Evolutionary conservation across 2,888 invertebrate genomes (phyloP).

Genomic region (Liopterus haemorrhoidalis): DNA sequence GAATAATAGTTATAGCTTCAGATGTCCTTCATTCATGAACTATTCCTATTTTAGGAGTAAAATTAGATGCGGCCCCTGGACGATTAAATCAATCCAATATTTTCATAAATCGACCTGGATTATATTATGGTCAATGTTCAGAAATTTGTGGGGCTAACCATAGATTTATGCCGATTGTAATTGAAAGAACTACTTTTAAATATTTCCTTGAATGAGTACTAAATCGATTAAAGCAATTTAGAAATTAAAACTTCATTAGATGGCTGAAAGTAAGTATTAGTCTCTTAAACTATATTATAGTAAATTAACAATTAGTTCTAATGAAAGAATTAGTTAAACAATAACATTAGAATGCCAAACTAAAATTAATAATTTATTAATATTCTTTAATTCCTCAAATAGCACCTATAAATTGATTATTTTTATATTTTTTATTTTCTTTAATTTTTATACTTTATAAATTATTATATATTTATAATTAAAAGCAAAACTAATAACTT

Average conservation of each 20-base stretch:
- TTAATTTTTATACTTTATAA: conserved; percentile 48
- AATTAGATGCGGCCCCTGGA: conserved; percentile 60
- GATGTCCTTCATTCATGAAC: conserved; percentile 67
- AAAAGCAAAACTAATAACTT: conserved; percentile 38
- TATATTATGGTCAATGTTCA: conserved; percentile 71
- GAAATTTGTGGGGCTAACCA: conserved; percentile 78
- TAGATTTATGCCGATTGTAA: conserved; percentile 71
- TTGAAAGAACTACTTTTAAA: conserved; percentile 54
- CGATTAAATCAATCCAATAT: conserved; percentile 61
- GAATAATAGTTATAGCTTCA: conserved; percentile 55
- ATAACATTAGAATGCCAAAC: conserved; percentile 63
- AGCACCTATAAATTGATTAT: conserved; percentile 55
- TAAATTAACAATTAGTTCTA: conserved; percentile 59
- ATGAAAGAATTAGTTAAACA: conserved; percentile 53
- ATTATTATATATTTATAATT: conserved; percentile 48
- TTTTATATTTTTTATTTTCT: conserved; percentile 43
- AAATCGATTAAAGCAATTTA: no score
- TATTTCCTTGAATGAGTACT: conserved; percentile 55
- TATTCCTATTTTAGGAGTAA: conserved; percentile 56
- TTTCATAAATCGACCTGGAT: conserved; percentile 56
- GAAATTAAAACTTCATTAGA: conserved; percentile 52
- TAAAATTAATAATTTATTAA: conserved; percentile 54
- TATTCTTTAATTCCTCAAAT: conserved; percentile 66
- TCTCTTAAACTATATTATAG: conserved; percentile 65
- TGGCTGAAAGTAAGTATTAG: conserved; percentile 65